Base-by-base conservation (phyloP, 2,113 vertebrate genomes). In the Ancistrus triradiatus region DNA sequence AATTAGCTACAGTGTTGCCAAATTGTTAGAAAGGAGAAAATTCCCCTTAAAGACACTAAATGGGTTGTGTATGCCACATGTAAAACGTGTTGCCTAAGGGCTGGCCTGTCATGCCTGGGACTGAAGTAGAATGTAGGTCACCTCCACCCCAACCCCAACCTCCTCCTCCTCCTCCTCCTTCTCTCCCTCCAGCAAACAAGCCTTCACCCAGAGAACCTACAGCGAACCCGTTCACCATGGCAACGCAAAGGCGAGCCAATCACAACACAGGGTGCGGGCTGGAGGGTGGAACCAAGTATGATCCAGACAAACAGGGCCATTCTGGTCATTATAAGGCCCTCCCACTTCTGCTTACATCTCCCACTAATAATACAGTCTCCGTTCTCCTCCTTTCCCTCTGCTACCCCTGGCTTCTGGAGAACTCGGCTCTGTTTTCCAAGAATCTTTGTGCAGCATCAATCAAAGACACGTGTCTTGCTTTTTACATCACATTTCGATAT, bases 81-180 rank as follows among this genome's bases (percentile, higher is more conserved):
- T 48, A 55, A 27, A 59, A 49, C 50, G 42, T 38, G 43, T 57
- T 59, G 48, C 53, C 66, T 33, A 24, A 52, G 68, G 57, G 14
- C 37, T 24, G 63, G n/a, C 63, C 43, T 55, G 49, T 28, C 57
- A 59, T 49, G 18, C 19, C 27, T 44, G n/a, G 37, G 52, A 55
- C 49, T 33, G 15, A 22, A 31, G 49, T 21, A 59, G 68, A 85
- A 89, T 85, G 72, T 89, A 85, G 86, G 87, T 86, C 87, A 86
- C 69, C 59, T 59, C 60, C 66, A 56, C 74, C 22, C 69, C 80
- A 44, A 80, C 79, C 21, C 69, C 79, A 44, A 31, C 0, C 19
- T 46, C 53, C 74, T 73, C 48, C 53, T 66, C 72, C 66, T 62
- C 28, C 35, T 47, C 37, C 44, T 24, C 47, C 6, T 4, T 24